phyloP scores from a whole-genome alignment of 2,888 invertebrate genomes.

The Mesochorus sp. region DNA sequence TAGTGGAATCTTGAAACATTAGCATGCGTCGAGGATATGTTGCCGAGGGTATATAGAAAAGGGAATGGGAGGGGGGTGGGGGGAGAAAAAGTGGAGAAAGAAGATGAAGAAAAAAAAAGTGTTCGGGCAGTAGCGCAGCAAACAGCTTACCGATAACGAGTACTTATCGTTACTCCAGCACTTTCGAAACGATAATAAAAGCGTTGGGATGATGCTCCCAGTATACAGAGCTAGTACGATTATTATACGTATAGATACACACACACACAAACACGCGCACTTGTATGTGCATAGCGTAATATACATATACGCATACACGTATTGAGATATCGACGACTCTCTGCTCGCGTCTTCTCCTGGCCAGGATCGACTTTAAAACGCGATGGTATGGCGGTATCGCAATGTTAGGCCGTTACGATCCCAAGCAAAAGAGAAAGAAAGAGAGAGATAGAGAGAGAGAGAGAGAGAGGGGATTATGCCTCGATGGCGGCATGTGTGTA shows the following conservation, averaged over 20 bases:
- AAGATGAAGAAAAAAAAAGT: conserved; percentile 18
- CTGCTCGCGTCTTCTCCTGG: too few relatives aligned
- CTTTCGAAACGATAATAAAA: conserved; percentile 55
- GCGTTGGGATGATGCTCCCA: conserved; percentile 23
- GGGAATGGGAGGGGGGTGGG: too few relatives aligned
- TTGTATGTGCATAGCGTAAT: too few relatives aligned
- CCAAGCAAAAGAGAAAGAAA: too few relatives aligned
- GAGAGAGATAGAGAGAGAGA: too few relatives aligned
- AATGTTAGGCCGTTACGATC: conserved; percentile 30
- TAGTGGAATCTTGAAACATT: conserved; percentile 35
- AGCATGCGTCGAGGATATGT: conserved; percentile 12
- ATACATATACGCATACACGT: too few relatives aligned
- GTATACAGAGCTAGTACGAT: not conserved
- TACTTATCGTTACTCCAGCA: conserved; percentile 56
- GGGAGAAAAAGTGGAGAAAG: too few relatives aligned
- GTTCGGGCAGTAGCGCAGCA: conserved; percentile 9
- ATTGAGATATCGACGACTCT: too few relatives aligned
- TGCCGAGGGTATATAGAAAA: conserved; percentile 16
- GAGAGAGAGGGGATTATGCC: too few relatives aligned
- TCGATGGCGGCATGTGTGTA: too few relatives aligned
- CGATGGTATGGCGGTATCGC: conserved; percentile 2
- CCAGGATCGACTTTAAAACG: not conserved
- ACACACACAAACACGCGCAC: too few relatives aligned
- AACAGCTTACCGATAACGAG: conserved; percentile 57
- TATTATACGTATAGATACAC: not conserved